These are phyloP conservation scores for Trididemnum miniatum DNA, from an alignment of 23 tunicate genomes.

Conservation along the genomic window DNA sequence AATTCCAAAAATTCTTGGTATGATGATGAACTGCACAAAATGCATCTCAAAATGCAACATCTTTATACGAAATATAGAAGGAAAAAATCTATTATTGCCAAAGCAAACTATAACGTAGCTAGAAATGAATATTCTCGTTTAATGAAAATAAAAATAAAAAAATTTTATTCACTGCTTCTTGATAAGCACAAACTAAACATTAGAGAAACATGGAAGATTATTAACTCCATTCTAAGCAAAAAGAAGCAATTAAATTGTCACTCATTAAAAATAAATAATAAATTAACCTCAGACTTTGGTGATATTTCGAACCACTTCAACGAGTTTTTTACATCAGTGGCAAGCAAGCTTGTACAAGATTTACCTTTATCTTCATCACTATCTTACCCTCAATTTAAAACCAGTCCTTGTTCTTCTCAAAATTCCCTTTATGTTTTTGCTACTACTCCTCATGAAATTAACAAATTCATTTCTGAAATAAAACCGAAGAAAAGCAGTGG, in stretches of 20 bases:
- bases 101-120: neutral
- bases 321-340: neutral
- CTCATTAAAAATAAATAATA: neutral
- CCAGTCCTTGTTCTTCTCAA: neutral
- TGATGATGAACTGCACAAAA: neutral
- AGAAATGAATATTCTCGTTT: neutral
- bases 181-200: neutral
- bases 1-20: neutral
- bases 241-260: neutral
- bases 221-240: neutral
- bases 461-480: neutral
- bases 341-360: neutral
- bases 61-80: neutral
- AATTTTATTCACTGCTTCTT: neutral
- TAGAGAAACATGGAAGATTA: neutral
- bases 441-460: neutral
- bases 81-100: neutral
- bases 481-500: neutral
- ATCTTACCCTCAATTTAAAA: no score
- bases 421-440: neutral
- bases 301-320: neutral
- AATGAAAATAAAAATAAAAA: no score
- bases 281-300: neutral
- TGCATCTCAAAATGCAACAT: neutral
- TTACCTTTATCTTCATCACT: neutral